Evolutionary conservation across 2,113 vertebrate species (phyloP), one percentile per base, ranked within the genome.

Genomic region (Elephantulus edwardii): DNA sequence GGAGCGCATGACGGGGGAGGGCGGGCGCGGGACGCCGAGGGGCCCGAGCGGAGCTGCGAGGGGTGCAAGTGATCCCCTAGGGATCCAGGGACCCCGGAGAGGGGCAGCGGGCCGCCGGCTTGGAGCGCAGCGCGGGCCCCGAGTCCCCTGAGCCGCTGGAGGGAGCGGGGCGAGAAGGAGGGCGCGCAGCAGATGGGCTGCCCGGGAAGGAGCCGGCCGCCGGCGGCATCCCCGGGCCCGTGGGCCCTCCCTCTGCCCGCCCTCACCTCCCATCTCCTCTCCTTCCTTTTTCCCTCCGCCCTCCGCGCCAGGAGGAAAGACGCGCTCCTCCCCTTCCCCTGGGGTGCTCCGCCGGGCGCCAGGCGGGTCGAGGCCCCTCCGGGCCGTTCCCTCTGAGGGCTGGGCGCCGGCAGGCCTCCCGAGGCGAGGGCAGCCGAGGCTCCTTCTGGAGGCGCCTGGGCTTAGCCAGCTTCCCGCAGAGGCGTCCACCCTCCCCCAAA

Each of bases 311-410:
- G 0, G 88, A 89, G 88, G 88, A 78, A 86, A 30, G 87, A 84
- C 84, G 93, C 58, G 94, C 95, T 93, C 95, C 94, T 95, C 94
- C 94, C 95, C 95, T 95, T 91, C 93, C 93, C 95, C 71, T 70
- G 93, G 90, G 91, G 93, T 90, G 74, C 88, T 70, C 70, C 56
- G 70, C 77, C 70, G 35, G 76, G 28, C 71, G 22, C n/a, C 26
- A 26, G 56, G 78, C 56, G 14, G 40, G 30, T 40, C 40, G 30
- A 60, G 86, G 71, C 79, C 56, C 66, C 79, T 88, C 78, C 74
- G 77, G 40, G 86, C 79, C 1, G 42, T 84, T 83, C 83, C 83
- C 52, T 75, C 84, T 66, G 88, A 66, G 58, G 88, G 83, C 74
- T 50, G 70, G 85, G 91, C 84, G 82, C 87, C 88, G 64, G 24